A percentile compares a stretch with the other conserved stretches of the same genome.
Evolutionary conservation across 2,888 invertebrate species (phyloP).

Genomic region (Marronus borbonicus): DNA sequence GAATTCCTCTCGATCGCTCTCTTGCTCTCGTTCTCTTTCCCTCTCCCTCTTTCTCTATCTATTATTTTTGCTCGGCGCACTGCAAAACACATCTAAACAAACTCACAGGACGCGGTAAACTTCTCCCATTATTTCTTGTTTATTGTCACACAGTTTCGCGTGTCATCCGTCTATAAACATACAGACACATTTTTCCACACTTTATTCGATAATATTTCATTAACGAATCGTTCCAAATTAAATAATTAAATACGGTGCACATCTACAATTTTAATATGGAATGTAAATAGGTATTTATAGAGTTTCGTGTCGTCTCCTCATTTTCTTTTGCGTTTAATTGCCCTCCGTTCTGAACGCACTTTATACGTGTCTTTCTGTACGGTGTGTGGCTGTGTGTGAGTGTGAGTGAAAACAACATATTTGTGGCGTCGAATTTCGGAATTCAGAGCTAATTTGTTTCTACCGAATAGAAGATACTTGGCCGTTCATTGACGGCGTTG

Average conservation of each 20-base stretch:
- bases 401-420: slow-evolving; percentile 38
- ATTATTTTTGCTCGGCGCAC: slow-evolving; percentile 53
- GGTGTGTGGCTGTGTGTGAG: slow-evolving; percentile 4
- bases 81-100: slow-evolving; percentile 54
- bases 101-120: slow-evolving; percentile 42
- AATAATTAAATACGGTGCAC: slow-evolving; percentile 7
- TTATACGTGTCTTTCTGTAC: slow-evolving; percentile 14
- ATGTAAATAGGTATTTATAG: slow-evolving; percentile 47
- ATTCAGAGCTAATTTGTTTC: slow-evolving; percentile 44
- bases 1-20: slow-evolving; percentile 53
- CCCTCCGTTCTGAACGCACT: slow-evolving; percentile 24
- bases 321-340: slow-evolving; percentile 41
- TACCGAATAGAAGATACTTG: slow-evolving; percentile 31
- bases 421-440: slow-evolving; percentile 38
- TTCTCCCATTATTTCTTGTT: slow-evolving; percentile 45
- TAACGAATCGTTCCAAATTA: neutral
- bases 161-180: slow-evolving; percentile 13
- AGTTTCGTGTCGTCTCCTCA: slow-evolving; percentile 40
- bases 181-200: neutral
- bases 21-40: slow-evolving; percentile 15
- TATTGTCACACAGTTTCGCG: slow-evolving; percentile 40
- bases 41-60: slow-evolving; percentile 35
- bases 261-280: slow-evolving; percentile 19
- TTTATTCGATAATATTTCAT: neutral
- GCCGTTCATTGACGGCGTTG: neutral